Conservation (phyloP, 2,888 invertebrate species). For the Pristionchus maxplancki region DNA sequence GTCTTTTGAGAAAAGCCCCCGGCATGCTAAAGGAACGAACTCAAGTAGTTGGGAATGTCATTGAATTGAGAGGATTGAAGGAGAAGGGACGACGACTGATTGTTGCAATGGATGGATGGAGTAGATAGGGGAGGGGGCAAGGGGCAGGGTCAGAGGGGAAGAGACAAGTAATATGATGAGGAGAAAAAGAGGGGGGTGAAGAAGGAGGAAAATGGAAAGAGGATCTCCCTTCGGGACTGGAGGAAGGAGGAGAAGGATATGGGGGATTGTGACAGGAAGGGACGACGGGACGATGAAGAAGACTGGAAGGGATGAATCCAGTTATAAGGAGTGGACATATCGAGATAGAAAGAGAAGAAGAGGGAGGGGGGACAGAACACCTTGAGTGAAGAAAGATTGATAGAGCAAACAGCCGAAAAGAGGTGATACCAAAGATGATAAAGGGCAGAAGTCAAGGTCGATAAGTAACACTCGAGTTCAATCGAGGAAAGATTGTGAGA, state of each 20-base stretch:
- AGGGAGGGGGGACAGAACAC: conserved; percentile 15
- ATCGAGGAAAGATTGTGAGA: neutral
- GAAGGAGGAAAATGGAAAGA: conserved; percentile 31
- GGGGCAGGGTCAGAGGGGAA: conserved; percentile 36
- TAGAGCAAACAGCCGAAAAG: conserved; percentile 50
- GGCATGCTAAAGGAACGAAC: conserved; percentile 27
- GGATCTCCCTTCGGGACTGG: conserved; percentile 50
- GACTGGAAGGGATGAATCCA: conserved; percentile 30
- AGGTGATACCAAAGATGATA: neutral
- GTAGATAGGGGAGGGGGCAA: conserved; percentile 35
- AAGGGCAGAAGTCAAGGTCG: conserved; percentile 49
- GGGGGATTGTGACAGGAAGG: conserved; percentile 53
- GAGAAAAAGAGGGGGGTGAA: conserved; percentile 26
- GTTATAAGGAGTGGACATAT: conserved; percentile 43
- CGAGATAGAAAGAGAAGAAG: neutral
- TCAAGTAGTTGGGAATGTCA: conserved; percentile 14
- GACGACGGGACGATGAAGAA: conserved; percentile 51
- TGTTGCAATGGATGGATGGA: conserved; percentile 34
- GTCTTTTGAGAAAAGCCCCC: conserved; percentile 21
- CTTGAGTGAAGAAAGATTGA: conserved; percentile 49
- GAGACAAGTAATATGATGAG: conserved; percentile 48
- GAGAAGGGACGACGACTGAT: conserved; percentile 25
- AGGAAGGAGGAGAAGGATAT: conserved; percentile 34
- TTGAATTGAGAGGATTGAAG: conserved; percentile 25
- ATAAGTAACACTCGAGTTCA: neutral